These are phyloP conservation scores for Spermophilus dauricus DNA, from an alignment of 2,113 vertebrate species.

Conservation along the genomic window DNA sequence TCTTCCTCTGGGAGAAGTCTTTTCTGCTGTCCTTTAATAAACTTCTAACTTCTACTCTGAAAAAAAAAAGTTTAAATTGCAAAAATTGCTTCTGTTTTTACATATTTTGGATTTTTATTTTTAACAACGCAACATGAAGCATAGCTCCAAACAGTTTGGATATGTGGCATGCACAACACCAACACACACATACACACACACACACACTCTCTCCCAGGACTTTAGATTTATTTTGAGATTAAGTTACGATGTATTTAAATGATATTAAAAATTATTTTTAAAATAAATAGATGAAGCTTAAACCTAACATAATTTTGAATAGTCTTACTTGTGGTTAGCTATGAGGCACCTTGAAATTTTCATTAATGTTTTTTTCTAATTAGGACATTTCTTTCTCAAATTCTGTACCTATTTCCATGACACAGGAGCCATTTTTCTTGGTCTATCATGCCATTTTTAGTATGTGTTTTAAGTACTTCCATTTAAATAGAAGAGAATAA, in stretches of 20 bases:
- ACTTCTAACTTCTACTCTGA: too few relatives aligned
- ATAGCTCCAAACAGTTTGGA: neutral
- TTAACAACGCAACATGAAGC: neutral
- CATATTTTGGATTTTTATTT: conserved; percentile 6
- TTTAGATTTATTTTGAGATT: conserved; percentile 24
- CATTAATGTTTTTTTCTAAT: conserved; percentile 50
- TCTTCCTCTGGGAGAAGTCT: too few relatives aligned
- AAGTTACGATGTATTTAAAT: neutral
- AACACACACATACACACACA: neutral
- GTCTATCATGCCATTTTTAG: neutral
- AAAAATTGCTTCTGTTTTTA: neutral
- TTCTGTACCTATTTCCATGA: neutral
- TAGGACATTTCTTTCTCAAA: conserved; percentile 10
- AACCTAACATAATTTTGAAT: neutral
- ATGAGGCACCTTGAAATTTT: conserved; percentile 26
- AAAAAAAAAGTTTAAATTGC: neutral
- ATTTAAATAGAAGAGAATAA: conserved; percentile 59
- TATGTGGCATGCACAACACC: neutral
- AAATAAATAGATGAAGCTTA: conserved; percentile 11
- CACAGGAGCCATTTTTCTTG: neutral
- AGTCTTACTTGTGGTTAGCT: neutral
- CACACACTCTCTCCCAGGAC: neutral
- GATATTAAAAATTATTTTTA: neutral
- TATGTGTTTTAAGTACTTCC: conserved; percentile 10
- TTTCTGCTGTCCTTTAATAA: too few relatives aligned